A percentile compares a stretch with the other conserved stretches of the same genome.
These are phyloP conservation scores for Neomonachus schauinslandi DNA, from an alignment of 2,113 vertebrate genomes.

Conservation along the genomic window DNA sequence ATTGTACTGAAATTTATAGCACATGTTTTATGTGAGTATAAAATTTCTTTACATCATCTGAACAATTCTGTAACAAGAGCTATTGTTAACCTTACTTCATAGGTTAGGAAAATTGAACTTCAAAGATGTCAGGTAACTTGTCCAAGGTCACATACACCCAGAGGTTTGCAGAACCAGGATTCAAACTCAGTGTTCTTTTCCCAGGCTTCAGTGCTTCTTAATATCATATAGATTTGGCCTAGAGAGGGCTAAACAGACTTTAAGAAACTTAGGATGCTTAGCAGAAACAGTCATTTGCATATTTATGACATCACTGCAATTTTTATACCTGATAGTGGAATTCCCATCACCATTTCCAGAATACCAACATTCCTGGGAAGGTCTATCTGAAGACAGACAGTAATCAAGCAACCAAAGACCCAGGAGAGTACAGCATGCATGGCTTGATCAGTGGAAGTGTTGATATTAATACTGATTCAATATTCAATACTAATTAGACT, in stretches of 20 bases:
- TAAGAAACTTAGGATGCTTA: neutral
- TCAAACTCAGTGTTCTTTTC: conserved; percentile 7
- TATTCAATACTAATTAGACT: conserved; percentile 33
- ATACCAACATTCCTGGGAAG: neutral
- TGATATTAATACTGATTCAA: conserved; percentile 46
- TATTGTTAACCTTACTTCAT: neutral
- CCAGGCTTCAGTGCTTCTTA: neutral
- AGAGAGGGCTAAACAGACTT: neutral
- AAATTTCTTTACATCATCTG: conserved; percentile 48
- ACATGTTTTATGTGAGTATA: neutral
- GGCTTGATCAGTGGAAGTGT: neutral
- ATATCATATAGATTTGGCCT: neutral
- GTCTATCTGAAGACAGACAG: conserved; percentile 13
- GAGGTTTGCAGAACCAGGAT: neutral
- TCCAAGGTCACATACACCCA: neutral
- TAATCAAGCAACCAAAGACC: neutral
- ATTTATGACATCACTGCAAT: conserved; percentile 14
- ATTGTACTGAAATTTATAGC: neutral
- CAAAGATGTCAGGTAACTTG: neutral
- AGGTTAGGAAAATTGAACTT: neutral
- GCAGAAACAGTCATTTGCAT: conserved; percentile 8
- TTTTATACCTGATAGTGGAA: neutral
- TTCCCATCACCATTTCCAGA: conserved; percentile 18
- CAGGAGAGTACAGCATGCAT: neutral
- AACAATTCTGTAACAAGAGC: neutral